A percentile compares a stretch with the other conserved stretches of the same genome.
Evolutionary conservation across 2,888 invertebrate species (phyloP).

Genomic region (Pogonocherus hispidulus): DNA sequence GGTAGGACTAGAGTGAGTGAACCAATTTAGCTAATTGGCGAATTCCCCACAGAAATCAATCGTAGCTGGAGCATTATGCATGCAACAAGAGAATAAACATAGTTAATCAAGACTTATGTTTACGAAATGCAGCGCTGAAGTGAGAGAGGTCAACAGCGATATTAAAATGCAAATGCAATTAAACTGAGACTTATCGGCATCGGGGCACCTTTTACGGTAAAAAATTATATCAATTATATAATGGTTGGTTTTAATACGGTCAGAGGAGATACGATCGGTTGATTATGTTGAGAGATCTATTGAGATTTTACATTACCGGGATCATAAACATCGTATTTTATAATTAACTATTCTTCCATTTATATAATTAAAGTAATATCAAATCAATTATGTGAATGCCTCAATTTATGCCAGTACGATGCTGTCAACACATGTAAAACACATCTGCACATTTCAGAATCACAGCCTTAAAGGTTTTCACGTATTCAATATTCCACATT

Average conservation of each 20-base stretch:
- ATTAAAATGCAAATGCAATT: slow-evolving; percentile 15
- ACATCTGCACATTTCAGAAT: too few species aligned
- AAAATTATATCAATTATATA: background rate
- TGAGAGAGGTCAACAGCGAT: background rate
- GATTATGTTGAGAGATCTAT: background rate
- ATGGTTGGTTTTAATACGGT: background rate
- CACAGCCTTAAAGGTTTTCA: too few species aligned
- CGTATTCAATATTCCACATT: too few species aligned
- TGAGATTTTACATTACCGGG: background rate
- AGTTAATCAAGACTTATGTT: background rate
- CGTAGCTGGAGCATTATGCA: background rate
- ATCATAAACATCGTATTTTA: background rate
- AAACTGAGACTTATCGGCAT: background rate
- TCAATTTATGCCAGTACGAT: too few species aligned
- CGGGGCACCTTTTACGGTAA: background rate
- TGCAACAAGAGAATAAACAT: background rate
- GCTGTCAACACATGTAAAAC: too few species aligned
- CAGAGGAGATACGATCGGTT: background rate
- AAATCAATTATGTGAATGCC: background rate
- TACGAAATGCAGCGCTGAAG: background rate
- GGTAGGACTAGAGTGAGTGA: too few species aligned
- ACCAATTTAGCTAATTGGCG: background rate
- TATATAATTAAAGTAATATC: background rate
- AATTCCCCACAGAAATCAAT: slow-evolving; percentile 13
- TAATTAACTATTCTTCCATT: background rate